Evolutionary conservation across 2,113 vertebrate species (phyloP).

Genomic region (Serinus canaria): DNA sequence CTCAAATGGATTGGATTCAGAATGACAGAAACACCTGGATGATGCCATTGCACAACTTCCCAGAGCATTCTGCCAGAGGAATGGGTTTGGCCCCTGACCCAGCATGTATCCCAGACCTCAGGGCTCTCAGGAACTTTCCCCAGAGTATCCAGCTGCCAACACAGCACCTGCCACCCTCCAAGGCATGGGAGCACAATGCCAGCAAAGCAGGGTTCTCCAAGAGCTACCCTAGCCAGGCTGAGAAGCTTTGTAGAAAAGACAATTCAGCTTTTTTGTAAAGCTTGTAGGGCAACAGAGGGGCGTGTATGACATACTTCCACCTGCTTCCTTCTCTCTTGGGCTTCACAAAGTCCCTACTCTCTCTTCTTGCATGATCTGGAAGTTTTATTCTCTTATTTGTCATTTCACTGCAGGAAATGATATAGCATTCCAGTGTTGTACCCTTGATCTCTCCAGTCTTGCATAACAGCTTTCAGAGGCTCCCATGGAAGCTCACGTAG

Average conservation of each 20-base stretch:
- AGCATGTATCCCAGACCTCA: not conserved
- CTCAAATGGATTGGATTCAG: not conserved
- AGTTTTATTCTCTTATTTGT: not conserved
- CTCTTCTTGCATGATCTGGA: not conserved
- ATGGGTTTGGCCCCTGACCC: not conserved
- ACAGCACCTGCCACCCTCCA: rapidly evolving
- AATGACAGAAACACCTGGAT: not conserved
- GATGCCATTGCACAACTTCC: not conserved
- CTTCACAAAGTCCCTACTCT: not conserved
- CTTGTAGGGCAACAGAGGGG: not conserved
- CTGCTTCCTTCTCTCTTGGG: not conserved
- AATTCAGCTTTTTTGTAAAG: not conserved
- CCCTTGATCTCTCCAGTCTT: not conserved
- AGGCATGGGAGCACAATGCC: rapidly evolving
- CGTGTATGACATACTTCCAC: not conserved
- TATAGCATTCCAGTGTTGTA: not conserved
- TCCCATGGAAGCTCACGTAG: not conserved
- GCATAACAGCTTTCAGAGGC: not conserved
- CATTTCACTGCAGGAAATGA: not conserved
- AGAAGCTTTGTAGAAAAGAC: not conserved
- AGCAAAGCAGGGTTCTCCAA: not conserved
- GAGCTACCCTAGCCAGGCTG: rapidly evolving
- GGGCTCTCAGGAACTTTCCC: not conserved
- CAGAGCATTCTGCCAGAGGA: rapidly evolving
- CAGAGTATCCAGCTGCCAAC: not conserved